Base-by-base conservation (phyloP, 2,797 vertebrate species). In the Enteromius unitaeniatus region DNA sequence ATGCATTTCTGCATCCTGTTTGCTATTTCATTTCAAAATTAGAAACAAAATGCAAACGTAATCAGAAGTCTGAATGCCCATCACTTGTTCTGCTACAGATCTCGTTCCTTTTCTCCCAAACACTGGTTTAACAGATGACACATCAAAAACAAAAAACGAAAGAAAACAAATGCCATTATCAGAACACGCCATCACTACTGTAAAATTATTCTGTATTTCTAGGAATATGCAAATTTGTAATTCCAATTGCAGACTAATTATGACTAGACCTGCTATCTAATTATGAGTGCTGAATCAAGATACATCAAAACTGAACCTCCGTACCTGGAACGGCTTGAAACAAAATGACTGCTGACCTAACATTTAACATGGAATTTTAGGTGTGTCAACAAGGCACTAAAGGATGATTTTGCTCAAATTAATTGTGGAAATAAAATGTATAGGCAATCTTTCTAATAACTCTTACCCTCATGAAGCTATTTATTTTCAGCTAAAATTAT, bases 211-310 rank as follows among this genome's bases (percentile, higher is more conserved):
- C 17, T 26, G 21, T 15, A 19, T 23, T 76, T 83, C 31, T 68
- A 76, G n/a, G 60, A 68, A 83, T 77, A 58, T 77, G n/a, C 64
- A 19, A 77, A 77, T 76, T 23, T 67, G 37, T 34, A 76, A 26
- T 62, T 82, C n/a, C 58, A 15, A 70, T 1, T 9, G 37, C 17
- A 10, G 11, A 72, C 21, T 37, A 42, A 62, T 31, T 47, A 62
- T 64, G 53, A 72, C 55, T 49, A 23, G 51, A 37, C 21, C 31
- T 53, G 40, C 68, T 23, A 34, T 81, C 53, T 81, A 55, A 81
- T 47, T 19, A 34, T 73, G 55, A 62, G 11, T 75, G 47, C 28
- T 75, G 2, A 64, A 15, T 28, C 28, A 82, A 34, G 64, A 28
- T 28, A 70, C 17, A 42, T 80, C 14, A 13, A 58, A 80, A 70